Evolutionary conservation across 2,113 vertebrate genomes (phyloP), one percentile per base, ranked within the genome.

Genomic region (Planiliza haematocheilus): DNA sequence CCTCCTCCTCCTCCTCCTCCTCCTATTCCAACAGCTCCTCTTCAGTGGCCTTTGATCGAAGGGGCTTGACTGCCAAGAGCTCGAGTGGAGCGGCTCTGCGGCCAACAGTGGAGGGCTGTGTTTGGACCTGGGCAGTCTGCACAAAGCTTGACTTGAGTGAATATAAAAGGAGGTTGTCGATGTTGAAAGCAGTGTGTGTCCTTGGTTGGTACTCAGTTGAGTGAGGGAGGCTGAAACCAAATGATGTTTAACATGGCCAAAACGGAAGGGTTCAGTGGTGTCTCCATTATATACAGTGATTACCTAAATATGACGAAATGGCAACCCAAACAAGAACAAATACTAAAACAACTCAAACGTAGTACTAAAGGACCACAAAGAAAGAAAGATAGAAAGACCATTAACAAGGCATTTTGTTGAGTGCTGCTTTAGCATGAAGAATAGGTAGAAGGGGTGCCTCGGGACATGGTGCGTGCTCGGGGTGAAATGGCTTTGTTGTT

Each of bases 21-120:
- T 81, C 34, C 24, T 30, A 2, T 3, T 55, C 18, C 56, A 52
- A 4, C 76, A 46, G 66, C 62, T 57, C 77, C 73, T 81, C 79
- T 75, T 77, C 77, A 45, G 57, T 13, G 20, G 17, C 34, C 58
- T 71, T 75, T 78, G 73, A 83, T 65, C 18, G 7, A 67, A 68
- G 57, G 34, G 1, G 60, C 64, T 56, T 45, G 1, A 12, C 64
- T 60, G 79, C 69, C 82, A 77, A 39, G n/a, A 46, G 38, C 70
- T 69, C 1, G 7, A 75, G 49, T 61, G 58, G 45, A 41, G 64
- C 50, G 3, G 66, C 66, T 51, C 7, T 7, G 8, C 1, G 42
- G 39, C 70, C 45, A 11, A 63, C 55, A 56, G 77, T 1, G 9
- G 14, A 38, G n/a, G 36, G 21, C 41, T 58, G 11, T 24, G 46